Conservation (phyloP, 2,797 vertebrate genomes). For the Adelosebastes latens region DNA sequence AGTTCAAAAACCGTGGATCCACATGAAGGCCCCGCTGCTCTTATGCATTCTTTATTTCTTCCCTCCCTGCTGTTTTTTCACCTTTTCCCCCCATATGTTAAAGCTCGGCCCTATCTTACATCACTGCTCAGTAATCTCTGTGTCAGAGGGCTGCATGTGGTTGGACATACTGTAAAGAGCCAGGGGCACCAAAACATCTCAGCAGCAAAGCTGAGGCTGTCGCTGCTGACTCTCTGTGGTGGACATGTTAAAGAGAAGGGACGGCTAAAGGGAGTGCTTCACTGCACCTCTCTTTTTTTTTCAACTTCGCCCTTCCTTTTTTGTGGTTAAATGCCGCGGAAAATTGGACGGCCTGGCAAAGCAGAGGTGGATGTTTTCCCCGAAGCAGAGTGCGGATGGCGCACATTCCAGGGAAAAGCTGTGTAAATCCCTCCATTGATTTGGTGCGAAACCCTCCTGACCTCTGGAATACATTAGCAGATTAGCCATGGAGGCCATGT, state of each 20-base stretch:
- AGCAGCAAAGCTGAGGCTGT: not conserved
- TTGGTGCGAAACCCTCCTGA: conserved; percentile 83
- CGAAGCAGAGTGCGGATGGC: conserved; percentile 74
- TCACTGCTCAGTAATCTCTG: conserved; percentile 47
- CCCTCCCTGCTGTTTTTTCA: conserved; percentile 30
- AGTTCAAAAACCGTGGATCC: not conserved
- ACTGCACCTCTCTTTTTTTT: conserved; percentile 38
- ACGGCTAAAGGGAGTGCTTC: conserved; percentile 40
- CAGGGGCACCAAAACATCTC: conserved; percentile 1
- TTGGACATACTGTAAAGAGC: not conserved
- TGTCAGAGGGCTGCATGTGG: not conserved
- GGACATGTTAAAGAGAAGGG: conserved; percentile 27
- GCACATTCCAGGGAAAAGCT: conserved; percentile 86
- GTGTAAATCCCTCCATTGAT: conserved; percentile 87
- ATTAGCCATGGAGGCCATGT: conserved; percentile 80
- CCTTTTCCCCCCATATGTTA: conserved; percentile 22
- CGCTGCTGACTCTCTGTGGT: conserved; percentile 15
- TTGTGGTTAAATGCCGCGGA: conserved; percentile 79
- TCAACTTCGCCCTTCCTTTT: conserved; percentile 56
- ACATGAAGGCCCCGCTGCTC: not conserved
- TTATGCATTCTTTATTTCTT: conserved; percentile 1
- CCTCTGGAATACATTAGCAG: conserved; percentile 87
- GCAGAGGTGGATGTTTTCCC: conserved; percentile 80
- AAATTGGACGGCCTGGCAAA: conserved; percentile 76
- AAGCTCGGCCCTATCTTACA: conserved; percentile 9